Evolutionary conservation across 2,797 vertebrate genomes (phyloP), one percentile per base, ranked within the genome.

Genomic region (Rhinatrema bivittatum): DNA sequence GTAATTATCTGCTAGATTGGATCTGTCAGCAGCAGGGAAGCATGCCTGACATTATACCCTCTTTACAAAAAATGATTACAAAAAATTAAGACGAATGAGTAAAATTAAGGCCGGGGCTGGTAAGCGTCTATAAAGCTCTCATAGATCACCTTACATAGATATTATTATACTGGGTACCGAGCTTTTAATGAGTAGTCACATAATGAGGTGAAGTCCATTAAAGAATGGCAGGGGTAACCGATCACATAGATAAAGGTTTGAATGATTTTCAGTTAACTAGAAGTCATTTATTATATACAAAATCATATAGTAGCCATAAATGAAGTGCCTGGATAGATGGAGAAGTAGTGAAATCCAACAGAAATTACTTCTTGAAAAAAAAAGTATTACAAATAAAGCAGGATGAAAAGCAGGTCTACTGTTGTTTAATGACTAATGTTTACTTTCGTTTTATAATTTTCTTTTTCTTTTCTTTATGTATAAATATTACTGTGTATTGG

Each of bases 1-100:
- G 91, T 97, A 98, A 98, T 98, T 95, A 98, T 95, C 90, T 95
- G 88, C 90, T 90, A 93, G 92, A 94, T 96, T 95, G 91, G 91
- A 97, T 89, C 90, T 97, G 93, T 97, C 92, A 93, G 87, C 87
- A 81, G 90, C 77, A 87, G 87, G 89, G 90, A 94, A 91, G 91
- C 91, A 91, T 89, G 88, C 87, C 91, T 96, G 91, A 96, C 94
- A 97, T 94, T 95, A 81, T 92, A 93, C 87, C 92, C 91, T 96
- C 87, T 94, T 91, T 91, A 91, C 87, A 88, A 87, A 89, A 89
- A 90, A 88, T 87, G 86, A 93, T 88, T 90, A 85, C 89, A 87
- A 88, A 91, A 91, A 93, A 94, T 92, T 87, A 92, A 94, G 91
- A 92, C 83, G 91, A 90, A 89, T 88, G 86, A 87, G 87, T 80